Percentiles rank a stretch among this genome's conserved stretches.
Conservation (phyloP, 2,888 invertebrate genomes). For the Polyommatus iphigenia region DNA sequence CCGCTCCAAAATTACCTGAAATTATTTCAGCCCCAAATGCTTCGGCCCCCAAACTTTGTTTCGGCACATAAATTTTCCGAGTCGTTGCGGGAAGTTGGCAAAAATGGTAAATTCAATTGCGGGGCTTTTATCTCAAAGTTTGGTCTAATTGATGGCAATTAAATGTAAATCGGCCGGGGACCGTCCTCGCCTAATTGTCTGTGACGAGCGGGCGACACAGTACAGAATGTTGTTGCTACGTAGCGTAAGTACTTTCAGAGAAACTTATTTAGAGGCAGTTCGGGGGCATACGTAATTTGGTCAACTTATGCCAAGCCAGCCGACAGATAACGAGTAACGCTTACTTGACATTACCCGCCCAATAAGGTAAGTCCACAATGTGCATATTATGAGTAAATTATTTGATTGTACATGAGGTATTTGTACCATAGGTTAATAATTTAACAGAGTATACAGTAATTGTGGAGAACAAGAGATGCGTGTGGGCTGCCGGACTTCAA, state of each 20-base stretch:
- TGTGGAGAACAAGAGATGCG: no score
- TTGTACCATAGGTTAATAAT: no score
- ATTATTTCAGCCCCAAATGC: neutral
- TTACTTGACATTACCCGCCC: no score
- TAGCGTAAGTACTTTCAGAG: neutral
- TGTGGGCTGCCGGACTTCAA: no score
- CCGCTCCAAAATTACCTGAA: neutral
- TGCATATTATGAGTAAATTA: no score
- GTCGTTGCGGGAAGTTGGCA: conserved; percentile 3
- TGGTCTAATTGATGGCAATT: conserved; percentile 21
- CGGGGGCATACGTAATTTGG: no score
- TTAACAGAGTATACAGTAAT: no score
- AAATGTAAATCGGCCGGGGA: conserved; percentile 3
- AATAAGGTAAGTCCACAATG: no score
- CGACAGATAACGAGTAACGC: no score
- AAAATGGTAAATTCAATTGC: conserved; percentile 6
- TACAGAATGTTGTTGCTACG: neutral
- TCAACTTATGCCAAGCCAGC: no score
- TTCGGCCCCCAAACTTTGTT: conserved; percentile 9
- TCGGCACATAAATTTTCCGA: neutral
- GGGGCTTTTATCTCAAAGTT: conserved; percentile 26
- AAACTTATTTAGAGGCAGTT: no score
- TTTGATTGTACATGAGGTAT: no score
- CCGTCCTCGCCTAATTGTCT: neutral
- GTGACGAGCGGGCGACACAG: neutral